Evolutionary conservation across 2,888 invertebrate genomes (phyloP).

Genomic region (Acanthosoma haemorrhoidale): DNA sequence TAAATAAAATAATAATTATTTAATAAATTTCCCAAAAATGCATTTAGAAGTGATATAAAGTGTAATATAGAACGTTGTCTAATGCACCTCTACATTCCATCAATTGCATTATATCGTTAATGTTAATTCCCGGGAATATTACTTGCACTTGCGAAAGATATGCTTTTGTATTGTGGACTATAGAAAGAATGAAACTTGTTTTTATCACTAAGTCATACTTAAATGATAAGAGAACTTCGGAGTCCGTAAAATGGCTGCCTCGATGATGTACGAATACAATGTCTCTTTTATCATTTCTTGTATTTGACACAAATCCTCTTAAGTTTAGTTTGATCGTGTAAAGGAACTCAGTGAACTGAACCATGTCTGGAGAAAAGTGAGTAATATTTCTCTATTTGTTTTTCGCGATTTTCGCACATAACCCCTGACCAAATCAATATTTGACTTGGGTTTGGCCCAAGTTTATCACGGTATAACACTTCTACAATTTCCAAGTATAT

Average conservation of each 20-base stretch:
- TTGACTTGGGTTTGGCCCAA: slow-evolving; percentile 24
- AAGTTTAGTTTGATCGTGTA: not conserved
- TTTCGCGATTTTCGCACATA: not conserved
- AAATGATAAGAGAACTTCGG: slow-evolving; percentile 22
- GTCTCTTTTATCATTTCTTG: slow-evolving; percentile 20
- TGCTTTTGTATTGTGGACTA: too few relatives aligned
- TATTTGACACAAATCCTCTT: slow-evolving; percentile 18
- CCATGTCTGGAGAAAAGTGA: slow-evolving; percentile 28
- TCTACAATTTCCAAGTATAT: not conserved
- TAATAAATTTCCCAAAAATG: too few relatives aligned
- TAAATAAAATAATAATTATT: too few relatives aligned
- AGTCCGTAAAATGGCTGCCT: slow-evolving; percentile 23
- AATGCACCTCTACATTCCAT: too few relatives aligned
- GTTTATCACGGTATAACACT: not conserved
- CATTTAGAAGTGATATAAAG: too few relatives aligned
- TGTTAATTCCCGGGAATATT: too few relatives aligned
- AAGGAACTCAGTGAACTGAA: not conserved
- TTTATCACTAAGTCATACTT: not conserved
- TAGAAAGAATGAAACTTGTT: not conserved
- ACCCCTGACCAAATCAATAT: slow-evolving; percentile 28
- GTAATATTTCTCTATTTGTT: not conserved
- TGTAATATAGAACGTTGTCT: too few relatives aligned
- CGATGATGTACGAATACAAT: slow-evolving; percentile 21
- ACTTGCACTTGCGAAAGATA: too few relatives aligned
- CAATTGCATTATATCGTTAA: too few relatives aligned